phyloP scores from a whole-genome alignment of 2,113 vertebrate genomes.

The Gymnocephalus cernua region DNA sequence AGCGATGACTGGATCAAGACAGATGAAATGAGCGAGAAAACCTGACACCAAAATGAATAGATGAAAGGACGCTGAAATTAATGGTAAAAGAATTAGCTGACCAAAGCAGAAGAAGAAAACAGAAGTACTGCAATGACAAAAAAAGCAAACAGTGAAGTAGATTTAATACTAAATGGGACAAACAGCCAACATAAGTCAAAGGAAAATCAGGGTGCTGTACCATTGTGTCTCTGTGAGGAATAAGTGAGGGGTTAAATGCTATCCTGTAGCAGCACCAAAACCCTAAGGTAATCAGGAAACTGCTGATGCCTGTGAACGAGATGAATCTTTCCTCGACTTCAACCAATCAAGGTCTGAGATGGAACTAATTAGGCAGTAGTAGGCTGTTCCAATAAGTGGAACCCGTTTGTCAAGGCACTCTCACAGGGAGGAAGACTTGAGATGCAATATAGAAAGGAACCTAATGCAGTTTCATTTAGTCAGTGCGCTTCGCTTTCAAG shows the following conservation, averaged over 20 bases:
- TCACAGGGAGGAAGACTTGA: constrained; percentile 14
- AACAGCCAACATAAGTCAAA: constrained; percentile 26
- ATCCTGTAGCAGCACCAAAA: constrained; percentile 60
- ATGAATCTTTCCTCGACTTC: constrained; percentile 71
- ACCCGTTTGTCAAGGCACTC: constrained; percentile 65
- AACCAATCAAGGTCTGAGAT: constrained; percentile 68
- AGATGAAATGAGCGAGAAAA: constrained; percentile 37
- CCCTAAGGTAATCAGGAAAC: constrained; percentile 72
- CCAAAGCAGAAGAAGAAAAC: constrained; percentile 16
- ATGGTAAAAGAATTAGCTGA: constrained; percentile 45
- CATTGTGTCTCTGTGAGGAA: constrained; percentile 10
- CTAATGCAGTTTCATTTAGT: constrained; percentile 18
- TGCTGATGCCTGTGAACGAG: constrained; percentile 74
- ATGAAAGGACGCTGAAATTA: constrained; percentile 31
- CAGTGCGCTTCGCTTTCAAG: neutral
- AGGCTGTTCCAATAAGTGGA: constrained; percentile 70
- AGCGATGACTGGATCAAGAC: constrained; percentile 36
- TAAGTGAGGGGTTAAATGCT: constrained; percentile 62
- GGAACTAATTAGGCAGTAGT: constrained; percentile 77
- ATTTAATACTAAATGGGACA: constrained; percentile 51
- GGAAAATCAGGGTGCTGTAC: constrained; percentile 17
- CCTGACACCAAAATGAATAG: constrained; percentile 32
- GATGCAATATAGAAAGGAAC: constrained; percentile 3
- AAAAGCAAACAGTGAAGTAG: constrained; percentile 1
- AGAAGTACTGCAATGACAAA: neutral